Base-by-base conservation (phyloP, 2,113 vertebrate species). In the Datnioides undecimradiatus region DNA sequence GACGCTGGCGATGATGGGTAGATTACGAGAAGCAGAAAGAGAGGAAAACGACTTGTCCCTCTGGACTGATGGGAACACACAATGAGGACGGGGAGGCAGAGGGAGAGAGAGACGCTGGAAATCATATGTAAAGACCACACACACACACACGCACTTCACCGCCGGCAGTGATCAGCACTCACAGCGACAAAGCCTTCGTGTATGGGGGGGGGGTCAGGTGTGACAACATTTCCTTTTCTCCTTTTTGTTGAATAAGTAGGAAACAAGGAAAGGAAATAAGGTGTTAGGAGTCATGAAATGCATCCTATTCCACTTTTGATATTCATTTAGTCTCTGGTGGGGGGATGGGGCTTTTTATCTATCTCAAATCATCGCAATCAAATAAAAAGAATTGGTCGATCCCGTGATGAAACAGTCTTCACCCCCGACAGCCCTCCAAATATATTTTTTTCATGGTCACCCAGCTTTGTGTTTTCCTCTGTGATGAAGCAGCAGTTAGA, bases 21-120 rank as follows among this genome's bases (percentile, higher is more conserved):
- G 65, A 68, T 48, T 45, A 68, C 23, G 46, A 69, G 31, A 92
- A 93, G 87, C 41, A 73, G 51, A 31, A 81, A 36, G 63, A 75
- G 34, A 36, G 51, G 63, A 29, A 62, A 73, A 73, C 17, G 55
- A 40, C 46, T 38, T 11, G 36, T 63, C 80, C 76, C 29, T 90
- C 87, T 91, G 94, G 94, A 95, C 93, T 89, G 87, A 92, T 62
- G 94, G 94, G 94, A 95, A 95, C 93, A 73, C 29, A 60, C 51
- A 43, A 46, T 64, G 25, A 57, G 64, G 90, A 93, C 19, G 55
- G 88, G 89, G 79, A 71, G 76, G 81, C 76, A 23, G 59, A 6
- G 8, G 19, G 4, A 38, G 81, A 73, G 45, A 80, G 84, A 21
- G 23, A 68, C 43, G 7, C 29, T 27, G 52, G 41, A 31, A 81